Percentiles rank a stretch among this genome's conserved stretches.
Conservation (phyloP, 2,888 invertebrate species). For the Parascotia fuliginaria region DNA sequence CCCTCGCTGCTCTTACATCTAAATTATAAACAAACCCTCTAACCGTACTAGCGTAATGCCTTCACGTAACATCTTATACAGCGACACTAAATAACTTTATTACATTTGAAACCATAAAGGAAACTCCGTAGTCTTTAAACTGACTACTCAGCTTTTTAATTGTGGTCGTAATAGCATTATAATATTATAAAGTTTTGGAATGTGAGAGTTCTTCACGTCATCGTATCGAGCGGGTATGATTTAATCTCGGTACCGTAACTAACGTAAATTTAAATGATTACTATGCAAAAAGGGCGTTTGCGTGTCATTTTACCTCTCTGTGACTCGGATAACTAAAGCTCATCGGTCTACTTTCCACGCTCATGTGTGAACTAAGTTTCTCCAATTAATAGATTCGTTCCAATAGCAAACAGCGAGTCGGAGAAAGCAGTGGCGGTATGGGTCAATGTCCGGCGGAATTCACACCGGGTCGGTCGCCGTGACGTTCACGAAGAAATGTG, state of each 20-base stretch:
- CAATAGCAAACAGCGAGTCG: slow-evolving; percentile 82
- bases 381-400: slow-evolving; percentile 86
- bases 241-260: slow-evolving; percentile 9
- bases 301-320: slow-evolving; percentile 37
- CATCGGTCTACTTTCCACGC: slow-evolving; percentile 80
- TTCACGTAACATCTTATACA: neutral
- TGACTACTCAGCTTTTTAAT: neutral
- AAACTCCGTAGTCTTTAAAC: neutral
- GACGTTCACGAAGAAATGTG: slow-evolving; percentile 82
- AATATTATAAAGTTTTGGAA: neutral
- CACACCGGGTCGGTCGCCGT: slow-evolving; percentile 77
- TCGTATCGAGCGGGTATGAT: neutral
- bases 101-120: neutral
- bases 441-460: slow-evolving; percentile 82
- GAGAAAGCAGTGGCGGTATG: slow-evolving; percentile 79
- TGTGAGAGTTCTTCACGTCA: neutral
- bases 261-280: slow-evolving; percentile 24
- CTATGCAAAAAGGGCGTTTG: slow-evolving; percentile 35
- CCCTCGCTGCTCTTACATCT: neutral
- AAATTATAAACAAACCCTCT: neutral
- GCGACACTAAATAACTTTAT: neutral
- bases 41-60: neutral
- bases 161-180: neutral
- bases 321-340: slow-evolving; percentile 59
- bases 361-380: slow-evolving; percentile 85